Evolutionary conservation across 2,797 vertebrate genomes (phyloP).

Genomic region (Masticophis lateralis): DNA sequence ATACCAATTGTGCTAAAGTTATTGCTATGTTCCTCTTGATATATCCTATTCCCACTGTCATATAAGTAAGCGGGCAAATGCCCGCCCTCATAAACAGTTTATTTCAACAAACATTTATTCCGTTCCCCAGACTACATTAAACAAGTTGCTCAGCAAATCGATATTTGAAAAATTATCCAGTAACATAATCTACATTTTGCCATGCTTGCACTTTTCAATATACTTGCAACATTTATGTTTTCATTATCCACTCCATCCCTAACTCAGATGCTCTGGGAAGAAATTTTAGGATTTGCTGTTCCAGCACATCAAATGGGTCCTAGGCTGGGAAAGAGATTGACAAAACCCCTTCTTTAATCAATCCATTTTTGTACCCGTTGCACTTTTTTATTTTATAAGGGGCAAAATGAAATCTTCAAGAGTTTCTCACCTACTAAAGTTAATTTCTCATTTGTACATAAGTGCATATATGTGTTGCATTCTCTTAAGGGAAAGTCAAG

Average conservation of each 20-base stretch:
- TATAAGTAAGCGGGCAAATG: not conserved
- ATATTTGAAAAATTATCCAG: not conserved
- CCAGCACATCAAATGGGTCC: not conserved
- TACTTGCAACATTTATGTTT: not conserved
- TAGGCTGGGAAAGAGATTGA: not conserved
- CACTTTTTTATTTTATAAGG: not conserved
- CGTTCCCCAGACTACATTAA: not conserved
- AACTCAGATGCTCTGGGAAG: not conserved
- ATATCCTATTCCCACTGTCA: not conserved
- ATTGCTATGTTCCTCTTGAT: not conserved
- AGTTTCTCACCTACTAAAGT: slow-evolving; percentile 56
- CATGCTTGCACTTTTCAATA: not conserved
- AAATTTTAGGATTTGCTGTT: not conserved
- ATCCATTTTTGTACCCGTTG: not conserved
- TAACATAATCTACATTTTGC: not conserved
- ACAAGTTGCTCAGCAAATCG: not conserved
- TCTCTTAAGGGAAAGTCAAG: slow-evolving; percentile 59
- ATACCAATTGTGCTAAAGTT: not conserved
- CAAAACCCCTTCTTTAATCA: not conserved
- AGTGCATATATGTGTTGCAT: slow-evolving; percentile 18
- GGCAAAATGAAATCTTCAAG: slow-evolving; percentile 33
- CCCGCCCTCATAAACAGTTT: not conserved
- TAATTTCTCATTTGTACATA: slow-evolving; percentile 48
- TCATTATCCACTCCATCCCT: not conserved
- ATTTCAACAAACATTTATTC: not conserved